These are phyloP conservation scores for Australoheros facetus DNA, from an alignment of 2,797 vertebrate genomes.

Conservation along the genomic window DNA sequence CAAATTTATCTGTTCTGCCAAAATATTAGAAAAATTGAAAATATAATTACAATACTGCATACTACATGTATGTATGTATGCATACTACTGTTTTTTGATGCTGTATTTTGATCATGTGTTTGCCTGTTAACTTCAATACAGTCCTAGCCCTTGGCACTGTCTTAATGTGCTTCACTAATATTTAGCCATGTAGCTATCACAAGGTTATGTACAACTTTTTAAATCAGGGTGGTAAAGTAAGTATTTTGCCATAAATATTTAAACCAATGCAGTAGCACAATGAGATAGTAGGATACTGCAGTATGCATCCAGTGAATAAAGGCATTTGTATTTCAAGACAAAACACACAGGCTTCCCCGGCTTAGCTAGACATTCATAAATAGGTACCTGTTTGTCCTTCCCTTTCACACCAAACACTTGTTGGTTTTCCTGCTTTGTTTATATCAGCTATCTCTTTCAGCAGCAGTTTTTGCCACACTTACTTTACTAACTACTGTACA, in stretches of 20 bases:
- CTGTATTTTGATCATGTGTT: not conserved
- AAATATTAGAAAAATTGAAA: not conserved
- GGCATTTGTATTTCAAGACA: slow-evolving; percentile 14
- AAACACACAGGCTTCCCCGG: not conserved
- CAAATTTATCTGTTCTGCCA: not conserved
- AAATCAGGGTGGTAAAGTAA: not conserved
- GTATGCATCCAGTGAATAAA: not conserved
- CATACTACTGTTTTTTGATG: no score
- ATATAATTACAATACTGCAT: not conserved
- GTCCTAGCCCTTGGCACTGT: not conserved
- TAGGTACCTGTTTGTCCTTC: slow-evolving; percentile 39
- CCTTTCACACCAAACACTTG: slow-evolving; percentile 19
- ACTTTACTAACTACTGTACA: slow-evolving; percentile 27
- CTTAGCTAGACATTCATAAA: slow-evolving; percentile 35
- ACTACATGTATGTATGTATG: no score
- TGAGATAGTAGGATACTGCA: not conserved
- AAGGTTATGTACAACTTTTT: not conserved
- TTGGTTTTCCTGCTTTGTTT: slow-evolving; percentile 17
- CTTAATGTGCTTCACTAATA: not conserved
- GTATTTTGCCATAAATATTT: not conserved
- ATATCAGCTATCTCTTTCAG: slow-evolving; percentile 13
- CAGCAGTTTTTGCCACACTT: slow-evolving; percentile 19
- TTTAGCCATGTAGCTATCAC: not conserved
- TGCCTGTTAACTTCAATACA: not conserved
- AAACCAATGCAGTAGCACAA: not conserved